These are phyloP conservation scores for Phylloscopus trochilus DNA, from an alignment of 2,113 vertebrate genomes.

Conservation along the genomic window DNA sequence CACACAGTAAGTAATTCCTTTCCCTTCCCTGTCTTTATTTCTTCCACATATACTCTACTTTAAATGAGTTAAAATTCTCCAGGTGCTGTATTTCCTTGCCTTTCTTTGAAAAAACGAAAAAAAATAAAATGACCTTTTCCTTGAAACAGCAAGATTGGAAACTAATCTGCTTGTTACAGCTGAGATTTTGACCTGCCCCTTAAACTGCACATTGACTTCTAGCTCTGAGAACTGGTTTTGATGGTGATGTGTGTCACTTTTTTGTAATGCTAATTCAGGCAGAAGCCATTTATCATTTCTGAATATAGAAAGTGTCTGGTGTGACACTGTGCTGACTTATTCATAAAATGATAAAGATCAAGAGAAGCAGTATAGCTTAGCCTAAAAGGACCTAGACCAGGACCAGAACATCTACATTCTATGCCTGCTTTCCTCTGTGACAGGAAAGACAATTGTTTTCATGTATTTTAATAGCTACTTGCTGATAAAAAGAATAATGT, in stretches of 20 bases:
- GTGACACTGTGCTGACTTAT: background rate
- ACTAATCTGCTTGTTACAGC: background rate
- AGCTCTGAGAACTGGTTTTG: background rate
- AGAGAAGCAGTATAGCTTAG: background rate
- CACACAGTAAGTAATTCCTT: background rate
- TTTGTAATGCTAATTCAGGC: constrained; percentile 14
- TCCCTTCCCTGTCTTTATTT: background rate
- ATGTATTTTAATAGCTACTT: background rate
- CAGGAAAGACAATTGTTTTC: background rate
- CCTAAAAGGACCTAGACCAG: background rate
- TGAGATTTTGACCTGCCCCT: constrained; percentile 8
- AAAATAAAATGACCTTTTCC: background rate
- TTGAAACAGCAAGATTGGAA: background rate
- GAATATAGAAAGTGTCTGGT: background rate
- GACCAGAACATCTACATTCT: background rate
- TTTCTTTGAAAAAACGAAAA: background rate
- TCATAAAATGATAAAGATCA: background rate
- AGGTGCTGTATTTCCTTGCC: background rate
- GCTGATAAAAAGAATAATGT: background rate
- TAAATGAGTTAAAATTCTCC: background rate
- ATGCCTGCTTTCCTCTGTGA: background rate
- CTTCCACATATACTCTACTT: background rate
- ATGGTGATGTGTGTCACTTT: background rate
- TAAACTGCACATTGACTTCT: background rate
- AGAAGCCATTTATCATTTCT: constrained; percentile 17